Evolutionary conservation across 1,140 invertebrate species (phyloP).

Genomic region (Drosophila lacertosa): DNA sequence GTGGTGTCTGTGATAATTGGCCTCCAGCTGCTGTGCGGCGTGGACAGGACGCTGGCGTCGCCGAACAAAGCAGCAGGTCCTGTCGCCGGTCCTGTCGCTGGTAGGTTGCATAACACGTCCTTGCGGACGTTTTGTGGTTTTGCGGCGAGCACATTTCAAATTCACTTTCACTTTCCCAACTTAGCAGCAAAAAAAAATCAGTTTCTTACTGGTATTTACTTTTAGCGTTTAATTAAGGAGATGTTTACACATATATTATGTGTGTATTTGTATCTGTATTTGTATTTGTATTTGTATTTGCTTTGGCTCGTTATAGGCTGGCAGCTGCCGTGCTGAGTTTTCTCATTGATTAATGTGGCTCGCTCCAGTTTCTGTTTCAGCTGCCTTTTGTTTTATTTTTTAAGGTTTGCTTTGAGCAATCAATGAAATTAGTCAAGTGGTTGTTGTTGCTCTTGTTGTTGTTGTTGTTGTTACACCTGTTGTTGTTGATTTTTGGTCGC

Average conservation of each 20-base stretch:
- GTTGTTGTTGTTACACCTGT: constrained; percentile 42
- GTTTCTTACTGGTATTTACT: constrained; percentile 36
- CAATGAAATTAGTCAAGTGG: constrained; percentile 57
- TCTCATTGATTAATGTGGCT: constrained; percentile 53
- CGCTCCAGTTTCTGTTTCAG: constrained; percentile 52
- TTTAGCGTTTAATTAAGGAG: constrained; percentile 55
- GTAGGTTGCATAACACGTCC: constrained; percentile 59
- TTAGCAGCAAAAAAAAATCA: constrained; percentile 8
- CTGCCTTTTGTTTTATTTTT: constrained; percentile 13
- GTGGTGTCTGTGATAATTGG: constrained; percentile 79
- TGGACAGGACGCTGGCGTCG: constrained; percentile 61
- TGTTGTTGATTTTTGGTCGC: constrained; percentile 17
- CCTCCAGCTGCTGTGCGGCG: constrained; percentile 66
- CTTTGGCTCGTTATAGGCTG: not conserved
- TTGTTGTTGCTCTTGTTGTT: constrained; percentile 16
- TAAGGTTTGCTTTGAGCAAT: constrained; percentile 27
- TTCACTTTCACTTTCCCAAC: constrained; percentile 68
- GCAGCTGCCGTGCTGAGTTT: constrained; percentile 47
- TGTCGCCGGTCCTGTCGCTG: constrained; percentile 58
- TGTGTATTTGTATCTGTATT: constrained; percentile 6
- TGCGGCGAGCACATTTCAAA: constrained; percentile 16
- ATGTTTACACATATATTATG: constrained; percentile 31
- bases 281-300: constrained; percentile 4
- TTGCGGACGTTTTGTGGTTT: constrained; percentile 9
- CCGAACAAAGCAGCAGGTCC: constrained; percentile 54